Evolutionary conservation across 2,888 invertebrate genomes (phyloP).

Genomic region (Ophioninae sp.): DNA sequence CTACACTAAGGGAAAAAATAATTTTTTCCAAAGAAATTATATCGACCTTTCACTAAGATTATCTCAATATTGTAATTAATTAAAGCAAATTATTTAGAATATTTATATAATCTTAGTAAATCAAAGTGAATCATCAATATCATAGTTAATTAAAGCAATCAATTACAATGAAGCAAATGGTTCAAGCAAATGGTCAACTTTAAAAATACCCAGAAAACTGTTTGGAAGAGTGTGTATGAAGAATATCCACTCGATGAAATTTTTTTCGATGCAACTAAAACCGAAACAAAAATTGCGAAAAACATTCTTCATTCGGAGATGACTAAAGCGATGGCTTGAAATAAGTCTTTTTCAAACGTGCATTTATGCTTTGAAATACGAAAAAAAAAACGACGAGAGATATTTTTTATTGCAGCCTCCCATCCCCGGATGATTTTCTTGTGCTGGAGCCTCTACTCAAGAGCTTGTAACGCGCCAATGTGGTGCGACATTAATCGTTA

Average conservation of each 20-base stretch:
- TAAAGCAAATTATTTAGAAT: neutral
- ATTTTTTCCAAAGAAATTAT: neutral
- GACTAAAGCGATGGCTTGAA: constrained; percentile 3
- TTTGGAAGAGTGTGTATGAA: constrained; percentile 20
- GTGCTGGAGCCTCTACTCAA: constrained; percentile 6
- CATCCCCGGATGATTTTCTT: constrained; percentile 28
- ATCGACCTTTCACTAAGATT: too few species aligned
- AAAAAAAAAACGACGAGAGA: constrained; percentile 29
- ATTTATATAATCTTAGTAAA: neutral
- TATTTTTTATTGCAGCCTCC: constrained; percentile 9
- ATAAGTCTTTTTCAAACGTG: constrained; percentile 26
- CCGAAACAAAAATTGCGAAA: constrained; percentile 19
- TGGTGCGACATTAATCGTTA: constrained; percentile 35
- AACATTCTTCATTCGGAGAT: constrained; percentile 7
- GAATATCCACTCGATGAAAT: constrained; percentile 44
- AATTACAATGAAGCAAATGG: too few species aligned
- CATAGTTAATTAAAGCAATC: too few species aligned
- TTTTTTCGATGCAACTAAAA: neutral
- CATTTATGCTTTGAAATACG: neutral
- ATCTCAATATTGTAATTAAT: too few species aligned
- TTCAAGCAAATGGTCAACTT: neutral
- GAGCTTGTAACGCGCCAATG: constrained; percentile 16
- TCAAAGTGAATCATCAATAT: neutral
- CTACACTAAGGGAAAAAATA: too few species aligned
- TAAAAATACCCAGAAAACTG: constrained; percentile 46